phyloP scores from a whole-genome alignment of 2,888 invertebrate species.

The Hirudinaria manillensis region DNA sequence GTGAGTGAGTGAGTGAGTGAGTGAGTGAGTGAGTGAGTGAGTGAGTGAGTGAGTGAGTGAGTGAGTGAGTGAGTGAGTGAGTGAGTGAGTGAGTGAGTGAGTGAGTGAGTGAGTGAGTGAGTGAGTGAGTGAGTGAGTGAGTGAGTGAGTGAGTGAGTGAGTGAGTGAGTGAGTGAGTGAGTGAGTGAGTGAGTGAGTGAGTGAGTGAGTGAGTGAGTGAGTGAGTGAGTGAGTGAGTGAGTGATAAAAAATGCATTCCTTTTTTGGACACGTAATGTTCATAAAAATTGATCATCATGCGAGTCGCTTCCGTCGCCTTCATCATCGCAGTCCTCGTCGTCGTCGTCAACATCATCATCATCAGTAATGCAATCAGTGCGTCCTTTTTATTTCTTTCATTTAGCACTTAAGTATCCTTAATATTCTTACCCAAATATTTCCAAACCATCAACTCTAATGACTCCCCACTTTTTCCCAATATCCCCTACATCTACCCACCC shows the following conservation, averaged over 20 bases:
- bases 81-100: constrained; percentile 23
- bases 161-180: constrained; percentile 27
- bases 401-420: too few relatives aligned
- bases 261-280: too few relatives aligned
- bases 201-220: constrained; percentile 27
- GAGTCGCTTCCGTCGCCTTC: too few relatives aligned
- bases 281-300: too few relatives aligned
- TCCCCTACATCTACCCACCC: too few relatives aligned
- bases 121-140: constrained; percentile 25
- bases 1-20: constrained; percentile 7
- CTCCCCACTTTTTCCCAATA: too few relatives aligned
- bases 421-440: too few relatives aligned
- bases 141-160: constrained; percentile 28
- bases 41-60: constrained; percentile 7
- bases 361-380: too few relatives aligned
- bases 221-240: constrained; percentile 25
- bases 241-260: background rate
- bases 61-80: constrained; percentile 12
- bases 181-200: constrained; percentile 28
- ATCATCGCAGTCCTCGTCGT: too few relatives aligned
- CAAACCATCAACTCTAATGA: too few relatives aligned
- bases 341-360: too few relatives aligned
- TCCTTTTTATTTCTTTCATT: too few relatives aligned
- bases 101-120: constrained; percentile 26
- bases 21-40: constrained; percentile 7